Evolutionary conservation across 2,113 vertebrate species (phyloP).

Genomic region (Anoura caudifer): DNA sequence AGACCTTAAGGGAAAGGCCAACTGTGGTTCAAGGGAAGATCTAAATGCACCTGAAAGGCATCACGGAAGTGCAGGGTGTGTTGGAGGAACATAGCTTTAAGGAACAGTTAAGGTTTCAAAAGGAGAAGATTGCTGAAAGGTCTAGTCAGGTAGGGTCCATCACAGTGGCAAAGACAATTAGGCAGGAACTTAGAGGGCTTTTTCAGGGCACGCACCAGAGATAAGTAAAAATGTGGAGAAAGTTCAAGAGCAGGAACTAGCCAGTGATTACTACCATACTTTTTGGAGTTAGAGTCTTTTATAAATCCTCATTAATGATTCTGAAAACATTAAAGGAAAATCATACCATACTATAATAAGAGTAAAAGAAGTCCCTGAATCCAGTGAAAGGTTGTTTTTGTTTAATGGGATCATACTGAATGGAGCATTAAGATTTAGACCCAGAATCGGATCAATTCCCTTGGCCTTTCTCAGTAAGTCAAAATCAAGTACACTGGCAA

Average conservation of each 20-base stretch:
- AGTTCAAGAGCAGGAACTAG: not conserved
- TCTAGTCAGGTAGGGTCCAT: not conserved
- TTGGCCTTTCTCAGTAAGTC: not conserved
- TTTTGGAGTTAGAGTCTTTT: not conserved
- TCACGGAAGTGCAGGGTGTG: not conserved
- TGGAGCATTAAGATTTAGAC: not conserved
- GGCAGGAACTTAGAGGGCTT: not conserved
- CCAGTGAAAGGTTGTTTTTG: not conserved
- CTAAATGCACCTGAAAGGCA: not conserved
- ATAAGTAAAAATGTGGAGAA: not conserved
- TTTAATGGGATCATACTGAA: not conserved
- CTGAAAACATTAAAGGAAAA: not conserved
- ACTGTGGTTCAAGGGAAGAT: not conserved
- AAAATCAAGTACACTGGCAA: not conserved
- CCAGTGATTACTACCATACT: not conserved
- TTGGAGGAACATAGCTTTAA: not conserved
- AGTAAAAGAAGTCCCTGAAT: not conserved
- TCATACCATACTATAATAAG: not conserved
- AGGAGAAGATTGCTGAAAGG: not conserved
- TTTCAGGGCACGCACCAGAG: not conserved
- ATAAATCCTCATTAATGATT: not conserved
- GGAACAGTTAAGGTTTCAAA: not conserved
- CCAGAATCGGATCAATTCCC: not conserved
- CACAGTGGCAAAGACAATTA: not conserved
- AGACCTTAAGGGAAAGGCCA: not conserved